Conservation (phyloP, 1,140 invertebrate genomes). For the Trypoxylus dichotomus region DNA sequence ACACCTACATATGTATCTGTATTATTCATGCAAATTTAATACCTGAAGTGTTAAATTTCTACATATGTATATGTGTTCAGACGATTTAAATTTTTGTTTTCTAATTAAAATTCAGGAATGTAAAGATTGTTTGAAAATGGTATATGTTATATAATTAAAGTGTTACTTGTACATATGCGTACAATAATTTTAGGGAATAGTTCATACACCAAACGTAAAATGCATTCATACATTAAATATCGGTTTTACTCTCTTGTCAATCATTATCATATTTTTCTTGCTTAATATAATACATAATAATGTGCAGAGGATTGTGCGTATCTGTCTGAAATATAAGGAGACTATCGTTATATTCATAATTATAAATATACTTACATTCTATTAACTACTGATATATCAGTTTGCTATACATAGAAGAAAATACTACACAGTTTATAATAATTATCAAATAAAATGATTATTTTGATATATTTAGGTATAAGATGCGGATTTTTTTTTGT, state of each 20-base stretch:
- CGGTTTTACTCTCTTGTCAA: not conserved
- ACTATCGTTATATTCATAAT: slow-evolving; percentile 16
- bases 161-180: too few relatives aligned
- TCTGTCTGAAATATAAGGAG: not conserved
- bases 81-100: too few relatives aligned
- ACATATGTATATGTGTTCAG: not conserved
- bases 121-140: too few relatives aligned
- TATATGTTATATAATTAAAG: too few relatives aligned
- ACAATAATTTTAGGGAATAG: too few relatives aligned
- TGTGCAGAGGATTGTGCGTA: slow-evolving; percentile 1
- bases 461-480: not conserved
- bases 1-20: not conserved
- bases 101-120: too few relatives aligned
- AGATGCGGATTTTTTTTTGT: not conserved
- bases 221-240: too few relatives aligned
- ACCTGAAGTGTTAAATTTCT: slow-evolving; percentile 13
- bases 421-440: slow-evolving; percentile 22
- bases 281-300: not conserved
- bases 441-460: slow-evolving; percentile 10
- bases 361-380: slow-evolving; percentile 21
- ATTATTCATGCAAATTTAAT: not conserved
- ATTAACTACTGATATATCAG: slow-evolving; percentile 25
- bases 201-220: too few relatives aligned
- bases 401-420: slow-evolving; percentile 24
- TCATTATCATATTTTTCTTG: not conserved